phyloP scores from a whole-genome alignment of 2,888 invertebrate species.

The Octodonta nipae region DNA sequence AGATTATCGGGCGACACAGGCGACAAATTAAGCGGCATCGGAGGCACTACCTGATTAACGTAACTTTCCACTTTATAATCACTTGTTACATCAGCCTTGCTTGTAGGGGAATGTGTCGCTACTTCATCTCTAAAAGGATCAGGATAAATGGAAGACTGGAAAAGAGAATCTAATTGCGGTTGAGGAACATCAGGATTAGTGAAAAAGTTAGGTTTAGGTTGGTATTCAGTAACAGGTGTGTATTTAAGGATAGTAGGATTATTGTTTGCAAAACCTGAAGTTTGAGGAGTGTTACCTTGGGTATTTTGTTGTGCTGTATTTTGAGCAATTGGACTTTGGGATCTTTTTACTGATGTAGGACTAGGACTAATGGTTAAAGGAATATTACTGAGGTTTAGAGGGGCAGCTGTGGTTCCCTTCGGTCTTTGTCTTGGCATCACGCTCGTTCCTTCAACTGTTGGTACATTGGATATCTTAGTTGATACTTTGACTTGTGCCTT shows the following conservation, averaged over 20 bases:
- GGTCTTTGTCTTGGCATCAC: slow-evolving; percentile 74
- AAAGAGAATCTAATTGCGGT: slow-evolving; percentile 45
- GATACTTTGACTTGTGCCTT: slow-evolving; percentile 38
- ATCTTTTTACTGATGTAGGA: slow-evolving; percentile 36
- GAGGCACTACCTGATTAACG: background rate
- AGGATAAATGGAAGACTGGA: slow-evolving; percentile 53
- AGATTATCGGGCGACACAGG: slow-evolving; percentile 25
- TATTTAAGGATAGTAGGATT: slow-evolving; percentile 4
- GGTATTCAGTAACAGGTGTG: no score
- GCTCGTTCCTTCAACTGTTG: slow-evolving; percentile 57
- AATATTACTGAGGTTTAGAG: slow-evolving; percentile 34
- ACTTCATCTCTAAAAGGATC: slow-evolving; percentile 54
- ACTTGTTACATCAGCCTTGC: slow-evolving; percentile 12
- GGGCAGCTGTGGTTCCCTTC: slow-evolving; percentile 45
- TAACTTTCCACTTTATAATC: background rate
- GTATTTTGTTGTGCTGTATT: background rate
- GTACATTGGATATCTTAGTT: slow-evolving; percentile 30
- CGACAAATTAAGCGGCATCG: slow-evolving; percentile 14
- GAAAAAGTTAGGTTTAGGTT: slow-evolving; percentile 18
- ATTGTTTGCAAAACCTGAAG: slow-evolving; percentile 21
- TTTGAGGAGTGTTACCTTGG: slow-evolving; percentile 15
- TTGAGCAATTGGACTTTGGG: slow-evolving; percentile 25
- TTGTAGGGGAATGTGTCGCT: slow-evolving; percentile 1
- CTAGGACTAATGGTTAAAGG: slow-evolving; percentile 42
- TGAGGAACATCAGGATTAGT: slow-evolving; percentile 22